Base-by-base conservation (phyloP, 2,888 invertebrate genomes). In the Melanostoma scalare region DNA sequence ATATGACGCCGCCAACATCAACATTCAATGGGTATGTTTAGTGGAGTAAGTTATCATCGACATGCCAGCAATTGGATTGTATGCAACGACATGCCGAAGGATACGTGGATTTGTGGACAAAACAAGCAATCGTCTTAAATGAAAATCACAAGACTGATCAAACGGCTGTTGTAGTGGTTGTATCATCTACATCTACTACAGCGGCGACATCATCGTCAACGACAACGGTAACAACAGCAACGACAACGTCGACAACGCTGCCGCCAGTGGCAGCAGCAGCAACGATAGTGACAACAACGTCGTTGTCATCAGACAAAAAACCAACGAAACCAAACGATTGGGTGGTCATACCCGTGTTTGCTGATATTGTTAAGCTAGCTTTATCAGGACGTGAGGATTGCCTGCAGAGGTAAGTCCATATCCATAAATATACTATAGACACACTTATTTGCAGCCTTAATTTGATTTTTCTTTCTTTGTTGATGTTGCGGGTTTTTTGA, bases 301-400 rank as follows among this genome's bases (percentile, higher is more conserved):
- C 82, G 42, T 67, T 65, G 44, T 42, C 67, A 40, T 48, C 52
- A 46, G 76, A 79, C 10, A 82, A 42, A 63, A 81, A 80, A 81
- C 75, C 86, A 85, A 87, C 86, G 75, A 90, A 89, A 87, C 89
- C 89, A 85, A 91, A 90, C 87, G 91, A 91, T 88, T 91, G 91
- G 91, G 91, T 91, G 88, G 91, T 91, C 87, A 90, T 91, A 88
- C 91, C 91, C 86, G 91, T 91, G 86, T 91, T 91, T 90, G 89
- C 90, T 86, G 91, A 91, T 89, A 91, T 91, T 89, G 91, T 91
- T 87, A 90, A 91, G 89, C 89, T 91, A 87, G 91, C 91, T 82
- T 85, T 91, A 88, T 88, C 88, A 86, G 90, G 89, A 87, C 90
- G 91, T 87, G 91, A 91, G 85, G 90, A 90, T 82, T 91, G 91